A percentile compares a stretch with the other conserved stretches of the same genome.
Evolutionary conservation across 2,888 invertebrate genomes (phyloP).

Genomic region (Agrotis clavis): DNA sequence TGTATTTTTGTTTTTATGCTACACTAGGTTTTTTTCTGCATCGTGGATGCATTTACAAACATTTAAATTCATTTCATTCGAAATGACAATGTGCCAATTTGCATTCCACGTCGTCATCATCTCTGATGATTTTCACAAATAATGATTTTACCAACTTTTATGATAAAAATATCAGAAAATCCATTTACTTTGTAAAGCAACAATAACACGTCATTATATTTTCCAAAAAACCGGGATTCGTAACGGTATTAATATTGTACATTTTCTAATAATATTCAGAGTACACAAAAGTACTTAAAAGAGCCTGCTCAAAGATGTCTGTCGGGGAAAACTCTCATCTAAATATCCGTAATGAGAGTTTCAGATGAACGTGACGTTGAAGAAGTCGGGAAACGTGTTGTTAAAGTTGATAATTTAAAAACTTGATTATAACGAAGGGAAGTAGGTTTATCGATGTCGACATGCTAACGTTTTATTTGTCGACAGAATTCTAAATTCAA

Average conservation of each 20-base stretch:
- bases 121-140: background rate
- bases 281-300: conserved; percentile 33
- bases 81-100: no score
- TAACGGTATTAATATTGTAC: conserved; percentile 35
- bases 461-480: no score
- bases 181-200: conserved; percentile 5
- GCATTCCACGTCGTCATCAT: no score
- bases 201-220: conserved; percentile 17
- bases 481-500: no score
- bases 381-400: background rate
- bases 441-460: no score
- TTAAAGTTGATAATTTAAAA: no score
- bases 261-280: conserved; percentile 40
- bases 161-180: background rate
- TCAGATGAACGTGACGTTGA: conserved; percentile 5
- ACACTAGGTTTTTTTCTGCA: no score
- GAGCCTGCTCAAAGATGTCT: conserved; percentile 39
- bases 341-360: conserved; percentile 6
- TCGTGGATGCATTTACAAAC: no score
- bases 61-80: no score
- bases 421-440: no score
- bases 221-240: conserved; percentile 32
- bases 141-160: background rate
- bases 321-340: background rate
- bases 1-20: no score